Conservation (phyloP, 1,140 invertebrate genomes). For the Geopemphigus sp. region DNA sequence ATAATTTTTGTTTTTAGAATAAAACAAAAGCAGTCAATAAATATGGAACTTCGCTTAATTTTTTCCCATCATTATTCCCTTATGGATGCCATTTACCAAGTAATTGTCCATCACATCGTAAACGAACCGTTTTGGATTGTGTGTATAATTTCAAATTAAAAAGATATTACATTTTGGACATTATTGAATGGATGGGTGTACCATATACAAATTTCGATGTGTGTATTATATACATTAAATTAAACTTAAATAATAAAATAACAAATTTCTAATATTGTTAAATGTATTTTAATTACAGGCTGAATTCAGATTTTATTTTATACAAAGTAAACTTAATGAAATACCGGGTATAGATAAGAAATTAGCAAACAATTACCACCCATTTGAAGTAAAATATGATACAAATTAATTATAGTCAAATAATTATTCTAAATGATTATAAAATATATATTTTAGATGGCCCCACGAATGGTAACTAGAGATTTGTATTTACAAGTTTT, state of each 20-base stretch:
- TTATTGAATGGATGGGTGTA: conserved; percentile 78
- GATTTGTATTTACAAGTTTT: not conserved
- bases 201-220: conserved; percentile 77
- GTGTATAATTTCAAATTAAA: conserved; percentile 66
- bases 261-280: not conserved
- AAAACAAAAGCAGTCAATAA: conserved; percentile 71
- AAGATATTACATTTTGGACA: conserved; percentile 75
- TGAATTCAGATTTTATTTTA: conserved; percentile 76
- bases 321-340: conserved; percentile 68
- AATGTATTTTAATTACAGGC: conserved; percentile 60
- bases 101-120: conserved; percentile 28
- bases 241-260: too few species aligned
- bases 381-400: conserved; percentile 55
- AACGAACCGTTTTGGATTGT: conserved; percentile 73
- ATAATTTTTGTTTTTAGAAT: conserved; percentile 61
- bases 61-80: conserved; percentile 70
- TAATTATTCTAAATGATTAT: not conserved
- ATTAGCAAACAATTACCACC: conserved; percentile 59
- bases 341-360: conserved; percentile 56
- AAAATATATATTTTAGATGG: conserved; percentile 8
- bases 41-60: conserved; percentile 62
- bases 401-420: not conserved
- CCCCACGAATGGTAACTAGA: conserved; percentile 21
- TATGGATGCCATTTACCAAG: conserved; percentile 61
- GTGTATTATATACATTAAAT: conserved; percentile 54